Conservation (phyloP, 2,797 vertebrate genomes). For the Lophura swinhoii region DNA sequence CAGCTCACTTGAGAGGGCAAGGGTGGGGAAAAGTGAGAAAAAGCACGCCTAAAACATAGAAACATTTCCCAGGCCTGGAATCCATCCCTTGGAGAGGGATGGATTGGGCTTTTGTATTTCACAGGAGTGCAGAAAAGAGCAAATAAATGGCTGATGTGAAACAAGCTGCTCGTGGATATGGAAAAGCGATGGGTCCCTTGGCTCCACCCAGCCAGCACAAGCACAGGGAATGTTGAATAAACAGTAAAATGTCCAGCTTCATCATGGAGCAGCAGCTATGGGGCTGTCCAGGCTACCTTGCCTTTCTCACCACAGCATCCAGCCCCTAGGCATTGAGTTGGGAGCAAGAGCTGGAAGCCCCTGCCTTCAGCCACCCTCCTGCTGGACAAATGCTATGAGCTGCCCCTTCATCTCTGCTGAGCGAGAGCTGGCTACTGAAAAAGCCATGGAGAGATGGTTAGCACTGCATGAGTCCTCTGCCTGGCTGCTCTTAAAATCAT, state of each 20-base stretch:
- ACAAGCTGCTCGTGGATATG: accelerated
- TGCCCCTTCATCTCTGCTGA: background rate
- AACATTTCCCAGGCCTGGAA: background rate
- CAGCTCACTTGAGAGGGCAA: background rate
- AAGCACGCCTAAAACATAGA: background rate
- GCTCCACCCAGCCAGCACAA: background rate
- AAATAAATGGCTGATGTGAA: background rate
- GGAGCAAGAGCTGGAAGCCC: background rate
- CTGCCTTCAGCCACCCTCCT: background rate
- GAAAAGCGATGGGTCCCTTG: background rate
- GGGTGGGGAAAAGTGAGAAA: background rate
- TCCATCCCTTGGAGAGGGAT: background rate
- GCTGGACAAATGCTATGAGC: accelerated
- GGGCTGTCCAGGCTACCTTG: accelerated
- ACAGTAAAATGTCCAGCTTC: background rate
- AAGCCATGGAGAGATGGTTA: background rate
- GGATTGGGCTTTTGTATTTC: background rate
- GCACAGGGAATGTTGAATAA: background rate
- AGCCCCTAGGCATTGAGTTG: background rate
- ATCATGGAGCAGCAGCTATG: background rate
- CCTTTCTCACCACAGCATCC: background rate
- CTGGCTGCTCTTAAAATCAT: background rate
- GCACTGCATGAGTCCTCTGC: background rate
- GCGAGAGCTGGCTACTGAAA: background rate
- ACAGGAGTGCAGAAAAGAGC: background rate